Percentiles rank a stretch among this genome's conserved stretches.
Conservation (phyloP, 1,140 invertebrate genomes). For the Gryllus bimaculatus region DNA sequence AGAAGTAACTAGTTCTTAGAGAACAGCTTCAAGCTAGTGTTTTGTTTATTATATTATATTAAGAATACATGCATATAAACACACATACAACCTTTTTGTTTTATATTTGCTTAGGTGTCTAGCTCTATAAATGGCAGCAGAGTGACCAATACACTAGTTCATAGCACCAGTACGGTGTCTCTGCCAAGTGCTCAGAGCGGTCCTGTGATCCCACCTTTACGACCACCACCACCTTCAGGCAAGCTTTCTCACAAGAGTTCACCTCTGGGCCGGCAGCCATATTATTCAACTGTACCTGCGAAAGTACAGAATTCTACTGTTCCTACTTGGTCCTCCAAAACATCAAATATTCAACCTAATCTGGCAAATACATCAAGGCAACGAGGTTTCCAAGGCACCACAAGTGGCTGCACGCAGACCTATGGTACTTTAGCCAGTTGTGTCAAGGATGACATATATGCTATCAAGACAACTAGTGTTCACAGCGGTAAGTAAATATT, state of each 20-base stretch:
- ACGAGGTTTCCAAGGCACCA: not conserved
- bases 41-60: too few species aligned
- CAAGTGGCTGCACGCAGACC: not conserved
- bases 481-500: not conserved
- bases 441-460: not conserved
- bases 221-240: conserved; percentile 33
- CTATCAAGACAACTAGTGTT: not conserved
- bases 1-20: too few species aligned
- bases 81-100: not conserved
- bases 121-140: not conserved
- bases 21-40: too few species aligned
- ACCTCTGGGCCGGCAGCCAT: conserved; percentile 18
- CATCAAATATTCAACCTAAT: not conserved
- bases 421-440: not conserved
- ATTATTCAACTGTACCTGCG: conserved; percentile 2
- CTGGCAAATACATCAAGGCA: not conserved
- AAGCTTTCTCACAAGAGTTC: conserved; percentile 24
- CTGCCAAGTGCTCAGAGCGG: not conserved
- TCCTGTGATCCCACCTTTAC: conserved; percentile 33
- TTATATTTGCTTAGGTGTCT: not conserved
- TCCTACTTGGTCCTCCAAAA: not conserved
- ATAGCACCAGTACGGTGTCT: not conserved
- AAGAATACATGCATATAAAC: too few species aligned
- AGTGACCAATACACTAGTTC: not conserved
- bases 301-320: not conserved